These are phyloP conservation scores for Hemicrepidius hirtus DNA, from an alignment of 2,888 invertebrate genomes.

Conservation along the genomic window DNA sequence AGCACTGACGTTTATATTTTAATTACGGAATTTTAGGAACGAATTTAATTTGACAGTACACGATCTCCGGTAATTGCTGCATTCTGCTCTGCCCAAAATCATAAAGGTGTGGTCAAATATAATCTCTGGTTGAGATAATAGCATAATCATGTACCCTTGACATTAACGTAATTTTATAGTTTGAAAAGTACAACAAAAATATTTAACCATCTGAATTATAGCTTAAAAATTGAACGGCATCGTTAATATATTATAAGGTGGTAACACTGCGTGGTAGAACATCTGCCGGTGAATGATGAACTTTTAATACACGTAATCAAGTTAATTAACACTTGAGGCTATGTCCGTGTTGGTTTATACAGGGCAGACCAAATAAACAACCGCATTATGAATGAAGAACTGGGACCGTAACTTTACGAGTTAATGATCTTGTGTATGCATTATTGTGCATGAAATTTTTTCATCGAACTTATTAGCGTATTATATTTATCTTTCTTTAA, in stretches of 20 bases:
- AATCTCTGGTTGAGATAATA: conserved; percentile 30
- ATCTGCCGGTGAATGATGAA: conserved; percentile 58
- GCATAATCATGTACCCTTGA: conserved; percentile 26
- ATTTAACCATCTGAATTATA: conserved; percentile 43
- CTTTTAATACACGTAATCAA: conserved; percentile 57
- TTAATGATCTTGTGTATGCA: conserved; percentile 14
- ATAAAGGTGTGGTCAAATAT: conserved; percentile 8
- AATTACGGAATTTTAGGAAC: conserved; percentile 47
- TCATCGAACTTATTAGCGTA: background rate
- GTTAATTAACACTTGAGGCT: conserved; percentile 54
- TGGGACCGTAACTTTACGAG: conserved; percentile 14
- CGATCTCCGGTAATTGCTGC: conserved; percentile 34
- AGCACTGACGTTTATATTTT: conserved; percentile 49
- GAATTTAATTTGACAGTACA: conserved; percentile 40
- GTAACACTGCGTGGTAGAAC: conserved; percentile 47
- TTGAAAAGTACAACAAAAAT: conserved; percentile 13
- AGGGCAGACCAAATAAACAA: conserved; percentile 38
- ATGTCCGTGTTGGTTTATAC: conserved; percentile 44
- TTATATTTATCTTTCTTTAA: background rate
- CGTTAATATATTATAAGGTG: conserved; percentile 51
- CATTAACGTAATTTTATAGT: conserved; percentile 16
- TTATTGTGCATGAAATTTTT: conserved; percentile 8
- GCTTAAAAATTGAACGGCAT: conserved; percentile 51
- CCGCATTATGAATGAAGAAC: conserved; percentile 24
- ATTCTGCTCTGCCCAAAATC: conserved; percentile 9